Evolutionary conservation across 2,113 vertebrate species (phyloP).

Genomic region (Cygnus buccinator): DNA sequence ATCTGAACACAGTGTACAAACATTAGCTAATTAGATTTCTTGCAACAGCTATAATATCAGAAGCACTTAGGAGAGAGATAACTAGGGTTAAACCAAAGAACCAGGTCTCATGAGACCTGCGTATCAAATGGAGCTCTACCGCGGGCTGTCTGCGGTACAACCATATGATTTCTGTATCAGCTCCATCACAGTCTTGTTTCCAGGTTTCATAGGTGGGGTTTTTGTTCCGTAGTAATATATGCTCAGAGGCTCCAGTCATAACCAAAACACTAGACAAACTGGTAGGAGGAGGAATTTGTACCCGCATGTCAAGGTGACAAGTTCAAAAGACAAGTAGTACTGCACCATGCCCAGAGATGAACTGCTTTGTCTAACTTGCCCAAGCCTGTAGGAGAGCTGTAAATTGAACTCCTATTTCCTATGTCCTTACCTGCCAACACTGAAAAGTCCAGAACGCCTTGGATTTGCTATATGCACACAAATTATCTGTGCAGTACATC

Average conservation of each 20-base stretch:
- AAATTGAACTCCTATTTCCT: not conserved
- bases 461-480: fast-evolving
- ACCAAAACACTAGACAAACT: not conserved
- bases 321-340: fast-evolving
- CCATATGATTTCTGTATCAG: fast-evolving
- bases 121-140: not conserved
- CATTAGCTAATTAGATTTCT: slow-evolving; percentile 45
- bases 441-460: not conserved
- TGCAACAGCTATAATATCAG: not conserved
- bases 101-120: not conserved
- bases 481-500: not conserved
- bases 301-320: not conserved
- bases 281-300: not conserved
- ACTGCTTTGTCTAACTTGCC: not conserved
- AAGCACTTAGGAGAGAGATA: not conserved
- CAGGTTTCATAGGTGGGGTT: fast-evolving
- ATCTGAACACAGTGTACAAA: not conserved
- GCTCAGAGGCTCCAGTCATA: not conserved
- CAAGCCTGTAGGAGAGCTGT: not conserved
- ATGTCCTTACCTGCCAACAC: not conserved
- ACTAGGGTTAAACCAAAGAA: not conserved
- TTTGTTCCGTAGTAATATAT: fast-evolving
- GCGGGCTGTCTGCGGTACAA: not conserved
- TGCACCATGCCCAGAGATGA: not conserved
- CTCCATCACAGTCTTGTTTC: not conserved